Evolutionary conservation across 2,797 vertebrate species (phyloP).

Genomic region (Lacerta bilineata): DNA sequence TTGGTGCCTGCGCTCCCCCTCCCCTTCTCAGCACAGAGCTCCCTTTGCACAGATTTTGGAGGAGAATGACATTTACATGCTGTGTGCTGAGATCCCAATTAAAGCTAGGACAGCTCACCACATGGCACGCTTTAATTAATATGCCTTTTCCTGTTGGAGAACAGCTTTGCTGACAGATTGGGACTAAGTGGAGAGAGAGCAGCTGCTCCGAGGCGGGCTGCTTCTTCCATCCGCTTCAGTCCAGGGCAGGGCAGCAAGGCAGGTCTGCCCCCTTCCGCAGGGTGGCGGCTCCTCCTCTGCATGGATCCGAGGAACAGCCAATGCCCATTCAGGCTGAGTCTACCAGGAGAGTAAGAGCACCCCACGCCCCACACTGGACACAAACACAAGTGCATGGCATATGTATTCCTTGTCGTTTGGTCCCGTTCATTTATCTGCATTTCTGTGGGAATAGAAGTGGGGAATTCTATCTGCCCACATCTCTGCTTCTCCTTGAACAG

Average conservation of each 20-base stretch:
- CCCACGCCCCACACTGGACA: too few relatives aligned
- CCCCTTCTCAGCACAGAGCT: accelerated
- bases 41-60: not conserved
- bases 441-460: not conserved
- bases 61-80: slow-evolving; percentile 41
- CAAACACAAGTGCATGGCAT: not conserved
- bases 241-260: not conserved
- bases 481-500: not conserved
- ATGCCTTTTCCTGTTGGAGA: slow-evolving; percentile 63
- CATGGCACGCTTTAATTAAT: slow-evolving; percentile 62
- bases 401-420: not conserved
- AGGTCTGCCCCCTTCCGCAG: not conserved
- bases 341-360: not conserved
- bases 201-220: slow-evolving; percentile 29
- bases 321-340: not conserved
- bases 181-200: slow-evolving; percentile 48
- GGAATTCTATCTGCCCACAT: too few relatives aligned
- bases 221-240: not conserved
- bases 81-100: slow-evolving; percentile 58
- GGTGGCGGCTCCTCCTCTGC: not conserved
- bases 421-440: too few relatives aligned
- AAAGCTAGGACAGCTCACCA: slow-evolving; percentile 53
- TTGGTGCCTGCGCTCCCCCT: not conserved
- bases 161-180: slow-evolving; percentile 59
- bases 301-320: too few relatives aligned